A percentile compares a stretch with the other conserved stretches of the same genome.
Conservation (phyloP, 2,888 invertebrate genomes). For the Caenorhabditis macrosperma region DNA sequence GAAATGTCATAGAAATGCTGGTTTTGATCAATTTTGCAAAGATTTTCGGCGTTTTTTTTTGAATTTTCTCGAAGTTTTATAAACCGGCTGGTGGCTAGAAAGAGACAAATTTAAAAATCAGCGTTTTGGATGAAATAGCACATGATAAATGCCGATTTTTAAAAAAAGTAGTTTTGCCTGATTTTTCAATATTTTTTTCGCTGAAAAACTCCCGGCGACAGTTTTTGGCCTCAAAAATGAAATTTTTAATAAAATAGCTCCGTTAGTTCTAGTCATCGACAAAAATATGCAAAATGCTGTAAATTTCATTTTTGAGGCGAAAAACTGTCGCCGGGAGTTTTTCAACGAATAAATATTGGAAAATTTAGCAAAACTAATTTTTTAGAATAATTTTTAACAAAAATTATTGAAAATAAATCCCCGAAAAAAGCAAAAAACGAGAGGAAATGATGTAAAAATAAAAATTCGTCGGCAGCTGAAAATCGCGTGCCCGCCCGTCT, state of each 20-base stretch:
- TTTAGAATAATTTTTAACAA: neutral
- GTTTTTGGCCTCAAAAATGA: neutral
- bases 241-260: no score
- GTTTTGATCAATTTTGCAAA: no score
- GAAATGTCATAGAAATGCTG: neutral
- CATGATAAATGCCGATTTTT: no score
- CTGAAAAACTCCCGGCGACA: neutral
- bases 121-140: no score
- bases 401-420: neutral
- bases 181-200: neutral
- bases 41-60: no score
- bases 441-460: constrained; percentile 36
- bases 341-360: neutral
- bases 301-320: neutral
- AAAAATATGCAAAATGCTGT: no score
- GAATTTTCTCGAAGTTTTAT: no score
- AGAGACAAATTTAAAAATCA: no score
- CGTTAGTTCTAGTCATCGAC: no score
- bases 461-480: neutral
- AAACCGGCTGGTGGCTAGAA: no score
- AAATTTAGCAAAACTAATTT: neutral
- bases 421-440: neutral
- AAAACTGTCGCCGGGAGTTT: neutral
- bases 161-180: neutral
- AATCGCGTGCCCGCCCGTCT: neutral